Conservation (phyloP, 2,797 vertebrate genomes). For the Arctocebus calabarensis region DNA sequence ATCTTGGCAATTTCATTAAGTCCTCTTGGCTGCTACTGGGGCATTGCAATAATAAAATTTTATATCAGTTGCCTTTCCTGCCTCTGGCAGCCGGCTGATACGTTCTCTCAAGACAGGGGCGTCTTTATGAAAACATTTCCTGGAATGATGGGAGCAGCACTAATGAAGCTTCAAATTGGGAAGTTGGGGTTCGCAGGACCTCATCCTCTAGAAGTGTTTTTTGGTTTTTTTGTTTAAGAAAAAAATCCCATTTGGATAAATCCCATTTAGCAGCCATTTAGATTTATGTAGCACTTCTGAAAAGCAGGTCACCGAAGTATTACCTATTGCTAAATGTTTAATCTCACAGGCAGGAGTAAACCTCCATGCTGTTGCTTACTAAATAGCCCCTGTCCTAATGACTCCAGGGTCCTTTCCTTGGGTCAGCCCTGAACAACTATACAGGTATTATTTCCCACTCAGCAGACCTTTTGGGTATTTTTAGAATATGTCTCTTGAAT, state of each 20-base stretch:
- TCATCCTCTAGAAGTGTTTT: slow-evolving; percentile 33
- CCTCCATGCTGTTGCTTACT: neutral
- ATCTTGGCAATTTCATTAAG: slow-evolving; percentile 92
- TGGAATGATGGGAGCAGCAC: slow-evolving; percentile 33
- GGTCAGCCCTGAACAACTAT: neutral
- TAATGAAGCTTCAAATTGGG: slow-evolving; percentile 60
- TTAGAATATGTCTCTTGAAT: slow-evolving; percentile 61
- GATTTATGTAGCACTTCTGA: slow-evolving; percentile 45
- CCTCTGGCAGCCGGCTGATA: slow-evolving; percentile 87
- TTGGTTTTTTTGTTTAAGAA: too few relatives aligned
- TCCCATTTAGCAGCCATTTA: slow-evolving; percentile 34
- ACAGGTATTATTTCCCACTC: neutral
- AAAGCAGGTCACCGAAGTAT: slow-evolving; percentile 20
- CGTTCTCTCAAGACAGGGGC: slow-evolving; percentile 76
- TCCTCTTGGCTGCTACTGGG: slow-evolving; percentile 89
- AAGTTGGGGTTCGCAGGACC: slow-evolving; percentile 42
- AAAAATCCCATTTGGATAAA: too few relatives aligned
- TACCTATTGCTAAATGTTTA: slow-evolving; percentile 2
- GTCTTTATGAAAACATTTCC: slow-evolving; percentile 82
- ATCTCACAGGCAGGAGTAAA: neutral
- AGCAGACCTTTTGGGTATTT: slow-evolving; percentile 13
- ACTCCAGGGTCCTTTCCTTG: neutral
- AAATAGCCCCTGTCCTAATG: neutral
- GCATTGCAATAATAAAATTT: slow-evolving; percentile 91
- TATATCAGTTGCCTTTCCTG: slow-evolving; percentile 90